Percentiles rank a stretch among this genome's conserved stretches.
phyloP scores from a whole-genome alignment of 2,888 invertebrate genomes.

The Tachystola acroxantha region DNA sequence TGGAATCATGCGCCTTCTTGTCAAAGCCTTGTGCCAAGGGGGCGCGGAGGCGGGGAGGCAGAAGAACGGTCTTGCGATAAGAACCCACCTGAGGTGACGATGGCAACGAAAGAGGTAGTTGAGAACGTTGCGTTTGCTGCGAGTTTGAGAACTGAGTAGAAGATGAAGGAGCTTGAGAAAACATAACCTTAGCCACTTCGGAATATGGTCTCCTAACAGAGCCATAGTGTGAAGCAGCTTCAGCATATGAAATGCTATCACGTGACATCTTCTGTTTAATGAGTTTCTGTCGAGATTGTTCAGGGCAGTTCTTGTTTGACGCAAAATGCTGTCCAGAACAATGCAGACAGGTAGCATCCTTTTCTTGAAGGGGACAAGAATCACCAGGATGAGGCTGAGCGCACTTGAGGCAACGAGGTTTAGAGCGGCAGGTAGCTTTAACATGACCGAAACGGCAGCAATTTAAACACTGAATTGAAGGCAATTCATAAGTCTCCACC shows the following conservation, averaged over 20 bases:
- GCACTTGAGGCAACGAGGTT: constrained; percentile 18
- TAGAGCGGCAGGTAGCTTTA: constrained; percentile 16
- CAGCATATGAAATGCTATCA: constrained; percentile 14
- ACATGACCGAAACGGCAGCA: constrained; percentile 22
- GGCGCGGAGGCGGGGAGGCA: background rate
- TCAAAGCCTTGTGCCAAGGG: background rate
- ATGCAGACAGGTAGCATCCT: constrained; percentile 6
- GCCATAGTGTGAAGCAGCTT: constrained; percentile 6
- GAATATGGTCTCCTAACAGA: background rate
- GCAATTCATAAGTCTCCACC: constrained; percentile 7
- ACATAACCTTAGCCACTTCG: background rate
- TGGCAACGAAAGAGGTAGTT: no score
- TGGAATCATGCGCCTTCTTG: background rate
- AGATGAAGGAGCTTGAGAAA: background rate
- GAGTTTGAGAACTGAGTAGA: no score
- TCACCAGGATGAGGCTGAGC: constrained; percentile 13
- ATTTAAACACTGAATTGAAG: constrained; percentile 13
- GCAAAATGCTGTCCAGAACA: constrained; percentile 16
- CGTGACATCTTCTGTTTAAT: constrained; percentile 18
- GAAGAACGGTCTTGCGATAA: background rate
- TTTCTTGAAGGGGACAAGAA: constrained; percentile 6
- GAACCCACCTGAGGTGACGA: background rate
- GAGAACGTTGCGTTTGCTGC: no score
- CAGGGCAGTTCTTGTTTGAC: constrained; percentile 4
- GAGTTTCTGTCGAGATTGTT: constrained; percentile 13